phyloP scores from a whole-genome alignment of 2,113 vertebrate species.

The Xenopus tropicalis region UCB_Xtro_10.0 CM004443.2:191405001-191405500 shows the following conservation, averaged over 20 bases:
- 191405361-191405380: background rate
- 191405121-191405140: too few relatives aligned
- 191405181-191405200: too few relatives aligned
- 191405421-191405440: background rate
- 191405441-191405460: background rate
- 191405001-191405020: too few relatives aligned
- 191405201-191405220: too few relatives aligned
- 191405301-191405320: background rate
- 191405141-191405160: too few relatives aligned
- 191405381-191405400: background rate
- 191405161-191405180: too few relatives aligned
- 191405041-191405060: too few relatives aligned
- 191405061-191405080: too few relatives aligned
- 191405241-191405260: background rate
- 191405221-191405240: too few relatives aligned
- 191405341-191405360: background rate
- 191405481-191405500: background rate
- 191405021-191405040: too few relatives aligned
- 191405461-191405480: background rate
- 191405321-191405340: background rate
- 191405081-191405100: too few relatives aligned
- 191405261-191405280: background rate
- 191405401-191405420: background rate
- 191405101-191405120: too few relatives aligned
- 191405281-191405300: background rate